phyloP scores from a whole-genome alignment of 2,113 vertebrate species.

The Hydropotes inermis region DNA sequence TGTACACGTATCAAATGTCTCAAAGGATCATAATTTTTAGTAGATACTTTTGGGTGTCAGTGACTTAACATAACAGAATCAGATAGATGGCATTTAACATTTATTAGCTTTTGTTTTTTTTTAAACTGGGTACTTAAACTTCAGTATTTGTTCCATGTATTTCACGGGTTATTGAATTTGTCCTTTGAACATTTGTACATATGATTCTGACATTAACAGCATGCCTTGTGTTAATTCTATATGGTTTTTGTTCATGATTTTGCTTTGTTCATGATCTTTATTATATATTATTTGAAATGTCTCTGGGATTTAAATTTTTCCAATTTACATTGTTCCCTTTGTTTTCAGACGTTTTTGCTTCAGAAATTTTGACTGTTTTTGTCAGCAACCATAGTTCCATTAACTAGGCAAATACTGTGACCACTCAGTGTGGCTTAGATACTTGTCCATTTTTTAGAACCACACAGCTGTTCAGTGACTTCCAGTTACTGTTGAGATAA shows the following conservation, averaged over 20 bases:
- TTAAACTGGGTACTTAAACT: conserved; percentile 9
- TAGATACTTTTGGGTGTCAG: neutral
- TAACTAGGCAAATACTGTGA: neutral
- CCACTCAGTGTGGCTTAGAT: neutral
- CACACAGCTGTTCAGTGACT: neutral
- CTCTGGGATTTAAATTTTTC: conserved; percentile 27
- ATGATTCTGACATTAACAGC: conserved; percentile 18
- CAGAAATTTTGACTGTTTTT: neutral
- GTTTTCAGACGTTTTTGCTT: neutral
- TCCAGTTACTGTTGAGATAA: neutral
- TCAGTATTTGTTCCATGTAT: conserved; percentile 28
- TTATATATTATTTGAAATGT: conserved; percentile 50
- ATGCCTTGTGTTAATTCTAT: neutral
- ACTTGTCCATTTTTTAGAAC: neutral
- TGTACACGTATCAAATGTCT: neutral
- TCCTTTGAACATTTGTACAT: conserved; percentile 6
- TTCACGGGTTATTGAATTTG: conserved; percentile 24
- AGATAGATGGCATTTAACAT: neutral
- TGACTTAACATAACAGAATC: neutral
- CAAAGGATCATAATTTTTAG: conserved; percentile 40
- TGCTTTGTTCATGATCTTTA: conserved; percentile 19
- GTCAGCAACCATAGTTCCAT: neutral
- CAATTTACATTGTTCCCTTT: neutral
- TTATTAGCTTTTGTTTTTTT: conserved; percentile 34
- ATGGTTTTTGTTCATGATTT: conserved; percentile 48